Evolutionary conservation across 2,888 invertebrate species (phyloP).

Genomic region (Stenotaenia linearis): DNA sequence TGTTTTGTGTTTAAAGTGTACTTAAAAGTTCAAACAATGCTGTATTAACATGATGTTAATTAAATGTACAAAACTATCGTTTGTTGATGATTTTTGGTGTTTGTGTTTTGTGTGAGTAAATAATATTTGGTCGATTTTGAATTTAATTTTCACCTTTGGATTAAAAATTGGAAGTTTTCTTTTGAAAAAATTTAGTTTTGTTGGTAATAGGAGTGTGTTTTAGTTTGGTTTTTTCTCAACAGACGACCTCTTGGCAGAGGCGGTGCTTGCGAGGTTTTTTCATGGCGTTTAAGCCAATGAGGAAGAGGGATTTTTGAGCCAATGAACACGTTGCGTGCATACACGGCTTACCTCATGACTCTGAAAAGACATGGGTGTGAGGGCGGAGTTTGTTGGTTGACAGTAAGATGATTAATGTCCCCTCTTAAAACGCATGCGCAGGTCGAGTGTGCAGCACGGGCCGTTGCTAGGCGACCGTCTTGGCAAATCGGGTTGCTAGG

Average conservation of each 20-base stretch:
- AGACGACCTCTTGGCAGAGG: neutral
- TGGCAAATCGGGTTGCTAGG: constrained; percentile 4
- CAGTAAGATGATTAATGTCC: neutral
- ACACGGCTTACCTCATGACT: neutral
- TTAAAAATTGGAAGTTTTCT: neutral
- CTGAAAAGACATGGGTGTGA: neutral
- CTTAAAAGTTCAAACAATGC: neutral
- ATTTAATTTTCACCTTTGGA: neutral
- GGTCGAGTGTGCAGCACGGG: constrained; percentile 4
- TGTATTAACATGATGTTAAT: neutral
- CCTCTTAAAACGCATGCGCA: neutral
- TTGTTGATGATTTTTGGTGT: neutral
- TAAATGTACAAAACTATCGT: neutral
- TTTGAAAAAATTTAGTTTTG: neutral
- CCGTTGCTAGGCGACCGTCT: neutral
- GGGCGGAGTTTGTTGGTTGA: neutral
- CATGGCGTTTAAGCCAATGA: neutral
- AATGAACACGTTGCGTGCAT: neutral
- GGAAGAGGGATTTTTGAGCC: neutral
- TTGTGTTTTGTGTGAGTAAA: neutral
- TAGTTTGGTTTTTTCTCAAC: neutral
- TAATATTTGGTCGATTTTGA: no score
- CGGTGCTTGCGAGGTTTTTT: neutral
- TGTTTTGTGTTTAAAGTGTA: no score
- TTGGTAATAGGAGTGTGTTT: no score